phyloP scores from a whole-genome alignment of 2,888 invertebrate species.

The Ecliptopera silaceata region DNA sequence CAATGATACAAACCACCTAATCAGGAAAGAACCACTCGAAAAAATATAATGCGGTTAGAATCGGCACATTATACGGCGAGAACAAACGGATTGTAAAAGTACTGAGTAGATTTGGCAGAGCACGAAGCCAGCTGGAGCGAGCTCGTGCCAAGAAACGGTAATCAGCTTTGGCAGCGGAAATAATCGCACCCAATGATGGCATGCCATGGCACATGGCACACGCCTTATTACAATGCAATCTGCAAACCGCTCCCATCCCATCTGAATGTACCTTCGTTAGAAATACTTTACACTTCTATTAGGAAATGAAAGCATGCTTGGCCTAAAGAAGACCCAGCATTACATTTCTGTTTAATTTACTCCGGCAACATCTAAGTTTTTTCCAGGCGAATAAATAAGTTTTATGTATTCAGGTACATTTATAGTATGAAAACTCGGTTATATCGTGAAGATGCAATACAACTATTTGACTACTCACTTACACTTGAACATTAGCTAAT shows the following conservation, averaged over 20 bases:
- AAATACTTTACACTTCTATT: no score
- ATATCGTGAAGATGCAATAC: background rate
- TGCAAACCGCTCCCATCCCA: background rate
- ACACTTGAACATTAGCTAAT: no score
- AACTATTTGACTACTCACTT: no score
- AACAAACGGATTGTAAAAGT: slow-evolving; percentile 5
- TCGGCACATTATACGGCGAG: background rate
- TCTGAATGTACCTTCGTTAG: background rate
- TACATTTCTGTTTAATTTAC: no score
- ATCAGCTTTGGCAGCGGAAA: slow-evolving; percentile 7
- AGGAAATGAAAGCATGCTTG: no score
- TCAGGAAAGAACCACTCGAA: background rate
- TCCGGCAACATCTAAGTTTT: no score
- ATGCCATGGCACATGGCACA: background rate
- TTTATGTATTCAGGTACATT: no score
- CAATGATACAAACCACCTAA: background rate
- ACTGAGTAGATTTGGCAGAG: slow-evolving; percentile 15
- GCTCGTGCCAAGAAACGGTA: slow-evolving; percentile 17
- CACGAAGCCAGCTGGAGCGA: slow-evolving; percentile 1
- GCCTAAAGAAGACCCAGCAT: no score
- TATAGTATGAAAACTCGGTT: background rate
- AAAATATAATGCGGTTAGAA: background rate
- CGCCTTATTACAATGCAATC: background rate
- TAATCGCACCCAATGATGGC: background rate
- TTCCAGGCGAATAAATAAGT: no score